Evolutionary conservation across 2,888 invertebrate species (phyloP), one percentile per base, ranked within the genome.

Genomic region (Agrotis segetum): DNA sequence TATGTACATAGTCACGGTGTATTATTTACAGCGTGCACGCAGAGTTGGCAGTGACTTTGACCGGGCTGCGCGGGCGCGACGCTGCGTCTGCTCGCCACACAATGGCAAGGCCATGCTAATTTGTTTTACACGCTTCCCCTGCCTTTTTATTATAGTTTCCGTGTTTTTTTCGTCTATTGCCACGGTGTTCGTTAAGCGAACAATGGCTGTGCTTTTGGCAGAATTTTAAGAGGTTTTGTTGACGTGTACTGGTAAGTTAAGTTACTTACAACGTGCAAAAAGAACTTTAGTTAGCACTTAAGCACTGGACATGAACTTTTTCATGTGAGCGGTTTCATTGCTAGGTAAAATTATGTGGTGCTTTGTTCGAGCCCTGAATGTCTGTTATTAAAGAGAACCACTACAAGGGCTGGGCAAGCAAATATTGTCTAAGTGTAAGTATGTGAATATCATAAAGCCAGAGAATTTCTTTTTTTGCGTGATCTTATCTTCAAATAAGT

Each of bases 41-140:
- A 75, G 80, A 62, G 74, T 84, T 87, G 91, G 88, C 92, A 90
- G 87, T 92, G 93, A 92, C 93, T 91, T 92, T 93, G 93, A 92
- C 92, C 91, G 90, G 76, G 77, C 82, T n/a, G 72, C 67, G 67
- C 72, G 66, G 50, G 73, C 77, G 85, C 86, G 88, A 79, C 88
- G 82, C 82, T 75, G 83, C 76, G 84, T 82, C 87, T 85, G 81
- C 82, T 72, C 65, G 79, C 79, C 79, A 71, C 82, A 90, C 91
- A 89, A 91, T 90, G 86, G 85, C 93, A 90, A 93, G 92, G 93
- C 82, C 90, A 85, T 77, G 85, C 85, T 88, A 82, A 88, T 89
- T 89, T 77, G 86, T 83, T 85, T 81, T 83, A 88, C 87, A 86
- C 88, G 88, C 81, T 87, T 87, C 86, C 87, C 84, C 81, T 72